Base-by-base conservation (phyloP, 1,140 invertebrate genomes). In the Polyergus mexicanus region DNA sequence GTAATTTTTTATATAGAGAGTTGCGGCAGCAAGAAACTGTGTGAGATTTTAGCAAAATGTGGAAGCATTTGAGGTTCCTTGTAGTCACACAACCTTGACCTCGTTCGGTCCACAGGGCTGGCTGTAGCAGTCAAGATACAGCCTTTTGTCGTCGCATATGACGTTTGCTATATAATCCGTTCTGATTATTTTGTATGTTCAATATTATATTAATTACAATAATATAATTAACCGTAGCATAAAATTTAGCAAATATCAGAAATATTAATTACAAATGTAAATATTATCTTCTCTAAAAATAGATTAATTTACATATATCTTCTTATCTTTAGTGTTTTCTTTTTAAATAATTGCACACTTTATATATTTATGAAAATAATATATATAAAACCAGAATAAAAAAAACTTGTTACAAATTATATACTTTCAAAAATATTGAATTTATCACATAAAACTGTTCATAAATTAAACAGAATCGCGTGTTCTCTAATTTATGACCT, bases 41-140 rank as follows among this genome's bases (percentile, higher is more conserved):
- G n/a, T 13, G 58, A 41, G 60, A 47, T 88, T 85, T 89, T 69
- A 87, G 28, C 63, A 84, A 85, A 90, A 75, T 47, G 74, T 88
- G 58, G 91, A 92, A 92, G 90, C 91, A 88, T 87, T 90, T 92
- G 86, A 91, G 91, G 89, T 90, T 88, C 66, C 84, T 19, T 63
- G 16, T 58, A 38, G 22, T 5, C 38, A 74, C 71, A 32, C 32
- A 88, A 86, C 91, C 91, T 89, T 92, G 91, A 92, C 91, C 91
- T 41, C 88, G 41, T 92, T 87, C 69, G n/a, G 11, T 32, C 69
- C 54, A 65, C 51, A 84, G 80, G 85, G 60, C 47, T 51, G 75
- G 85, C 88, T 84, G 81, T 54, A 71, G 54, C 75, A 76, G 47
- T 72, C 19, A 60, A 83, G 71, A 71, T 25, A 58, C 44, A 81